phyloP scores from a whole-genome alignment of 2,888 invertebrate genomes.

The Ctena decussata region DNA sequence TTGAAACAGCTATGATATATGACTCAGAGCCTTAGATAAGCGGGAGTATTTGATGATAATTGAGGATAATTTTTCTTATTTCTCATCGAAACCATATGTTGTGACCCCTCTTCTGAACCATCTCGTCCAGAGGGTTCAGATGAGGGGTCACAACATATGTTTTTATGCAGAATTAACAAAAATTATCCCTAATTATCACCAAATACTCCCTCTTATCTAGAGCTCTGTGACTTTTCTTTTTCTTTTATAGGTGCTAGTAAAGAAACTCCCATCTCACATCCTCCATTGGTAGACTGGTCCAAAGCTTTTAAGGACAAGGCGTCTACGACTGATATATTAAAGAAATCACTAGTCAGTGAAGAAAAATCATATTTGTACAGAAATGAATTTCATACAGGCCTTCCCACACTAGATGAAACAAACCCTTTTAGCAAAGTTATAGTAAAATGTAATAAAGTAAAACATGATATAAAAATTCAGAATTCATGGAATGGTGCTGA shows the following conservation, averaged over 20 bases:
- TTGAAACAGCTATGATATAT: too few relatives aligned
- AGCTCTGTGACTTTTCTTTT: too few relatives aligned
- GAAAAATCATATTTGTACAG: conserved; percentile 53
- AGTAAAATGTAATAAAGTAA: conserved; percentile 77
- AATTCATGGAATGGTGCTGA: conserved; percentile 72
- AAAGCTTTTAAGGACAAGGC: conserved; percentile 45
- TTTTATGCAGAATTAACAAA: too few relatives aligned
- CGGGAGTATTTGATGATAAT: too few relatives aligned
- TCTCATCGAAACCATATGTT: too few relatives aligned
- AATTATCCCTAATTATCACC: too few relatives aligned
- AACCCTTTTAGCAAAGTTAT: conserved; percentile 59
- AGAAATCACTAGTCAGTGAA: background rate
- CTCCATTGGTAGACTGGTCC: conserved; percentile 60
- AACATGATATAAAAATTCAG: conserved; percentile 72
- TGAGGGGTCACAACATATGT: too few relatives aligned
- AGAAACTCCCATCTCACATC: background rate
- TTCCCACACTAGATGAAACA: conserved; percentile 64
- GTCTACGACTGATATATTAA: background rate
- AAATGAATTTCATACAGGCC: conserved; percentile 63
- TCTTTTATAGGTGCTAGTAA: background rate
- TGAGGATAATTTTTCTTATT: too few relatives aligned
- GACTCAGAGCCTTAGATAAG: too few relatives aligned
- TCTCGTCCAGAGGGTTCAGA: too few relatives aligned
- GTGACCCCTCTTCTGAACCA: too few relatives aligned
- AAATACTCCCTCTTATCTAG: too few relatives aligned